Base-by-base conservation (phyloP, 1,140 invertebrate species). In the Hestina assimilis region DNA sequence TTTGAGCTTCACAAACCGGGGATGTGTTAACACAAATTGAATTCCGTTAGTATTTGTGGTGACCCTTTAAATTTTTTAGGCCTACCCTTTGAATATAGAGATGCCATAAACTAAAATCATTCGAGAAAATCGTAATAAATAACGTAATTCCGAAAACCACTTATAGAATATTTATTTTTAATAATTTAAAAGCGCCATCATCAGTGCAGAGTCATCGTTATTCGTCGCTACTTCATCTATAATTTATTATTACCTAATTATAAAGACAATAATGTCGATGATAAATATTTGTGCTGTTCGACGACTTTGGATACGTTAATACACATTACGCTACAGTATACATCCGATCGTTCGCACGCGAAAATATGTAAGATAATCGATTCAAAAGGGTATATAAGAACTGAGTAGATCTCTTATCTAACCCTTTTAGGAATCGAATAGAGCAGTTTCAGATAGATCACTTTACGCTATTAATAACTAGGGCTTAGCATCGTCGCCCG, bases 371-470 rank as follows among this genome's bases (percentile, higher is more conserved):
- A 47, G 35, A 47, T 42, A 42, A 57, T 50, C 54, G 54, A 50
- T 50, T 50, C 54, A 23, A 47, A 57, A 50, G 41, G 24, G 35
- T 57, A 45, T 40, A 43, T 20, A 51, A 26, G 47, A 54, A 59
- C 55, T 62, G 57, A 59, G 58, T 63, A 63, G 63, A 55, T 67
- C 70, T 71, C 69, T 68, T 69, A 72, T 63, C 53, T 72, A 71
- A 74, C 71, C 71, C 72, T 70, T 77, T 78, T 80, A 81, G 78
- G 75, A 79, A 84, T 79, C 79, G 79, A 83, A 79, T 83, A 81
- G 84, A 83, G 83, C 80, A 79, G 73, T 83, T 81, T 81, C 71
- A 75, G 79, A 81, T 85, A 87, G 45, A 69, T 72, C 82, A 85
- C 78, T 83, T 68, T n/a, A n/a, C 57, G 69, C 79, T 87, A 87